phyloP scores from a whole-genome alignment of 2,888 invertebrate species.

The Trichopoda pennipes region DNA sequence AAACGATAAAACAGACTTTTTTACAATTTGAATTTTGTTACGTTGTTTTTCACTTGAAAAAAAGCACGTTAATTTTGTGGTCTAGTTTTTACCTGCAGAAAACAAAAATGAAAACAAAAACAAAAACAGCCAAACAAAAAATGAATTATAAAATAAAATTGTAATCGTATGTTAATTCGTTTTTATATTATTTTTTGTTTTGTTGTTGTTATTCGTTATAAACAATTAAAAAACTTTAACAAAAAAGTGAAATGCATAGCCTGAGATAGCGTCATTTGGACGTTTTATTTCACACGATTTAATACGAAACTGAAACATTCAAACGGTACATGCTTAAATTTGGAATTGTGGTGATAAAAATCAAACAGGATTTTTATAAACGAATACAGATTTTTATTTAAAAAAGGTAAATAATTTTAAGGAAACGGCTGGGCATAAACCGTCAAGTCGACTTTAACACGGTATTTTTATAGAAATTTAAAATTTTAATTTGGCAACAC shows the following conservation, averaged over 20 bases:
- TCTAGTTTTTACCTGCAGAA: constrained; percentile 45
- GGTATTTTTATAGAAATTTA: too few relatives aligned
- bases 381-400: too few relatives aligned
- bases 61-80: constrained; percentile 48
- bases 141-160: constrained; percentile 9
- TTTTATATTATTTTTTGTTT: neutral
- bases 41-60: constrained; percentile 37
- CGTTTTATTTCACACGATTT: constrained; percentile 58
- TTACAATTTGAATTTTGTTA: constrained; percentile 19
- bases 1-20: constrained; percentile 1
- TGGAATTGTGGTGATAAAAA: neutral
- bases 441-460: too few relatives aligned
- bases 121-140: constrained; percentile 6
- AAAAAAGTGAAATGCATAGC: constrained; percentile 51
- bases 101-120: too few relatives aligned
- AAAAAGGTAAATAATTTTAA: too few relatives aligned
- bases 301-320: neutral
- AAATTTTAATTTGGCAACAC: too few relatives aligned
- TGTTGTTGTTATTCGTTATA: constrained; percentile 19
- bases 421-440: too few relatives aligned
- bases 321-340: constrained; percentile 5
- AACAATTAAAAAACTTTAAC: constrained; percentile 50
- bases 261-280: constrained; percentile 59
- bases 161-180: constrained; percentile 25
- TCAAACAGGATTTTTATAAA: too few relatives aligned